A percentile compares a stretch with the other conserved stretches of the same genome.
These are phyloP conservation scores for Alviniconcha strummeri DNA, from an alignment of 2,888 invertebrate genomes.

Conservation along the genomic window DNA sequence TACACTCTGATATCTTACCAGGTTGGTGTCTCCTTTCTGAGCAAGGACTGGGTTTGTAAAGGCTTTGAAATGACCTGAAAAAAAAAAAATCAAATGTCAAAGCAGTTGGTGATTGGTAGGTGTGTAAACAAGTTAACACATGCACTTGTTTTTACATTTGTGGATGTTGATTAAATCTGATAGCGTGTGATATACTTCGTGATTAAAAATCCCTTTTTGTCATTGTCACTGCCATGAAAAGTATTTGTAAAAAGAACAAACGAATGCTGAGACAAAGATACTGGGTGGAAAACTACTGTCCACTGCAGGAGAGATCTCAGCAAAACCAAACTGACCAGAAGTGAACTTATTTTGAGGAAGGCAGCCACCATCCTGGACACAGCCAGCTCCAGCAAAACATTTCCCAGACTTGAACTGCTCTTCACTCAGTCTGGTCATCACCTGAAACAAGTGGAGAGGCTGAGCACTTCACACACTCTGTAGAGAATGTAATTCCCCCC, in stretches of 20 bases:
- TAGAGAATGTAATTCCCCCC: neutral
- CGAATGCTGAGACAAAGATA: no score
- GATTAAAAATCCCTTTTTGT: no score
- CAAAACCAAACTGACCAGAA: neutral
- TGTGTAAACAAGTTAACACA: neutral
- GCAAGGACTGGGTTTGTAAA: conserved; percentile 35
- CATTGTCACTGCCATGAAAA: no score
- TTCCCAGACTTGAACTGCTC: conserved; percentile 69
- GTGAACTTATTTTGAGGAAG: neutral
- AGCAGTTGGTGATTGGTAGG: neutral
- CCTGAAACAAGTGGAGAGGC: conserved; percentile 48
- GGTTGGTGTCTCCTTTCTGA: neutral
- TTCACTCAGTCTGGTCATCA: conserved; percentile 67
- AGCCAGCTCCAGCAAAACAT: conserved; percentile 62
- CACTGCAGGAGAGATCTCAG: no score
- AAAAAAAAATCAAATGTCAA: conserved; percentile 5
- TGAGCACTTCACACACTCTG: no score
- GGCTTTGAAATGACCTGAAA: conserved; percentile 36
- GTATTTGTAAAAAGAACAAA: no score
- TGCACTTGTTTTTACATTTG: neutral
- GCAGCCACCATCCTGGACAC: neutral
- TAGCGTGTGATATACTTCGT: no score
- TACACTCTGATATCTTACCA: no score
- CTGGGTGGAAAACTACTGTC: no score
- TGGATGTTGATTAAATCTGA: neutral